Conservation (phyloP, 2,888 invertebrate genomes). For the Pasiphila rectangulata region DNA sequence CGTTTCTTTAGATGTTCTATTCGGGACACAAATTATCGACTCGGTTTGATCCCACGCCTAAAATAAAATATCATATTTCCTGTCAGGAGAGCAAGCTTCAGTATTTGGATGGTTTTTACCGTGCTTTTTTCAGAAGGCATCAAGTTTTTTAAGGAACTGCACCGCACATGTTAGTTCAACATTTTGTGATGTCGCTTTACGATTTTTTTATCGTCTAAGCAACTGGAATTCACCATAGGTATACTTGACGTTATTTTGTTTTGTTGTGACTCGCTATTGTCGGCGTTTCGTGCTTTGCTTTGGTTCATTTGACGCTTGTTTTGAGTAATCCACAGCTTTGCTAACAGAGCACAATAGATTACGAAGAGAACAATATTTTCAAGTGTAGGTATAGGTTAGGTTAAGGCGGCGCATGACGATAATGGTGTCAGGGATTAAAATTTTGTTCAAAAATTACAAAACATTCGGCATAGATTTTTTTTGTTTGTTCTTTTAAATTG, state of each 20-base stretch:
- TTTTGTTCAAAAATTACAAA: no score
- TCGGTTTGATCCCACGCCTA: slow-evolving; percentile 79
- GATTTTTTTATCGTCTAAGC: slow-evolving; percentile 37
- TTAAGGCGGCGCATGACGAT: no score
- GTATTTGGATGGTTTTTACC: slow-evolving; percentile 69
- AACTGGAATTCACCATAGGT: slow-evolving; percentile 6
- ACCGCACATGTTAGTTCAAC: slow-evolving; percentile 76
- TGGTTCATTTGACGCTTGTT: slow-evolving; percentile 21
- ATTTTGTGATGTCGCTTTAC: slow-evolving; percentile 57
- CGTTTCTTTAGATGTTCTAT: slow-evolving; percentile 68
- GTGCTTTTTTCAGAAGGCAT: slow-evolving; percentile 59
- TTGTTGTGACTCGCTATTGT: slow-evolving; percentile 24
- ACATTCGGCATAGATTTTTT: no score
- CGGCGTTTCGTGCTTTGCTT: slow-evolving; percentile 17
- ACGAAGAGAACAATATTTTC: not conserved
- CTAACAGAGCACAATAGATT: slow-evolving; percentile 1
- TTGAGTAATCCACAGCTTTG: slow-evolving; percentile 12
- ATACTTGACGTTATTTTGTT: slow-evolving; percentile 15
- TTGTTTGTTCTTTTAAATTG: no score
- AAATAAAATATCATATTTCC: slow-evolving; percentile 82
- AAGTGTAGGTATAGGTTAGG: no score
- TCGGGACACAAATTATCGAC: slow-evolving; percentile 77
- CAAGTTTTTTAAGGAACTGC: slow-evolving; percentile 73
- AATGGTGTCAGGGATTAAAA: no score
- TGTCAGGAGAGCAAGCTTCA: slow-evolving; percentile 74